These are phyloP conservation scores for Drosophila nr. fundita DNA, from an alignment of 2,888 invertebrate genomes.

Conservation along the genomic window DNA sequence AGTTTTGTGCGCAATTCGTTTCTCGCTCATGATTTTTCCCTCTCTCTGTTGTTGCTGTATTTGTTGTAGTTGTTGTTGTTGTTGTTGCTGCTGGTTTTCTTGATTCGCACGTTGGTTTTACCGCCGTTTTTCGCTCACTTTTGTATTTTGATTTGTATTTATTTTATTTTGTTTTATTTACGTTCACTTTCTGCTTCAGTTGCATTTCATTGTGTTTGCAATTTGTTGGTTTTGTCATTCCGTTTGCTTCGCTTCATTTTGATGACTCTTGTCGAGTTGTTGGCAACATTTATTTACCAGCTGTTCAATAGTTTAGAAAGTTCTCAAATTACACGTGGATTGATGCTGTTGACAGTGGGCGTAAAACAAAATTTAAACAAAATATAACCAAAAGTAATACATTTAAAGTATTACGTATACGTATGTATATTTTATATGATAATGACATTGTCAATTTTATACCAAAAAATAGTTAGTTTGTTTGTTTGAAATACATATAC, in stretches of 20 bases:
- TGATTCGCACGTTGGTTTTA: constrained; percentile 28
- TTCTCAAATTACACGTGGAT: constrained; percentile 12
- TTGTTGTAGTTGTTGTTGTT: constrained; percentile 20
- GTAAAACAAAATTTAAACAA: background rate
- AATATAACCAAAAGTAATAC: too few species aligned
- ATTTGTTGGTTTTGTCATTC: constrained; percentile 30
- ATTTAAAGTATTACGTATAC: background rate
- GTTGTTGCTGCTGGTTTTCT: constrained; percentile 21
- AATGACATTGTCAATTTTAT: background rate
- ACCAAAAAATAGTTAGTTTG: background rate
- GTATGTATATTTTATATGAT: background rate
- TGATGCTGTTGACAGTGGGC: background rate
- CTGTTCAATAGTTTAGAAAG: constrained; percentile 12
- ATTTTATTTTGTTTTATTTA: constrained; percentile 54
- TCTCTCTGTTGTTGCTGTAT: constrained; percentile 38
- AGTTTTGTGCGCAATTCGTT: constrained; percentile 83
- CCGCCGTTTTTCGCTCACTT: constrained; percentile 44
- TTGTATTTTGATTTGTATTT: constrained; percentile 41
- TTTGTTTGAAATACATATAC: background rate
- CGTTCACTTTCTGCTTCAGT: constrained; percentile 67
- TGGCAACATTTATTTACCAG: constrained; percentile 6
- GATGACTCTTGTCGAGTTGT: constrained; percentile 16
- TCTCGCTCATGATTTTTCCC: constrained; percentile 80
- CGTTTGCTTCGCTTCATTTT: constrained; percentile 31
- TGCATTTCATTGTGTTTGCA: constrained; percentile 58